Evolutionary conservation across 2,797 vertebrate genomes (phyloP), one percentile per base, ranked within the genome.

Genomic region (Sebastes vulpes): DNA sequence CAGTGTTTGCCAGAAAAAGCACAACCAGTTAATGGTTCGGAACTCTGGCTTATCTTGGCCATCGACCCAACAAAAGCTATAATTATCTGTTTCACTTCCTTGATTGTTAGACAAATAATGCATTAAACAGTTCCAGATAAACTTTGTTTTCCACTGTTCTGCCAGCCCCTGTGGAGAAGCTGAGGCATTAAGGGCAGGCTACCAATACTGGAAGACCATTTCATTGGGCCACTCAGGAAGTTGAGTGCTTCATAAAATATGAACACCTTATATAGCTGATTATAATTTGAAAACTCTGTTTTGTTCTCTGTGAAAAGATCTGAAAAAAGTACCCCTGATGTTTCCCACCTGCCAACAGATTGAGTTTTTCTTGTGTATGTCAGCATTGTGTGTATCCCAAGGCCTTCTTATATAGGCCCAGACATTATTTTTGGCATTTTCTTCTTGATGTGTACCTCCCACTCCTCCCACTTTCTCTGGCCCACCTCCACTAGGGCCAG

Each of bases 31-130:
- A 94, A 95, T 94, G 92, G 89, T 84, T 94, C 71, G 88, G 88
- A 95, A 94, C 90, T 32, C 46, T 26, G 70, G 91, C 92, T 95
- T 95, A 96, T 96, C 94, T 92, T 91, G 76, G 86, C 90, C 85
- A 95, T 95, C 92, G 25, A 80, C 81, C 67, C 90, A 93, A 95
- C 94, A 95, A 95, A 96, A 91, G 89, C 92, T 91, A 85, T 91
- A 95, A 95, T 96, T 94, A 95, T 93, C 89, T 90, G 88, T 89
- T 91, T 89, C 53, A 72, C 91, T 92, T 90, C 75, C 90, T 89
- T 94, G 94, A 95, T 95, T 95, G 90, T 94, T 92, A 74, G 64
- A 93, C 88, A 95, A 96, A 95, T 95, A 95, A 94, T 94, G 86
- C 91, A 85, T 95, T 94, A 91, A 95, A 93, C 83, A 83, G 85